Evolutionary conservation across 2,888 invertebrate genomes (phyloP).

Genomic region (Trachelus tabidus): DNA sequence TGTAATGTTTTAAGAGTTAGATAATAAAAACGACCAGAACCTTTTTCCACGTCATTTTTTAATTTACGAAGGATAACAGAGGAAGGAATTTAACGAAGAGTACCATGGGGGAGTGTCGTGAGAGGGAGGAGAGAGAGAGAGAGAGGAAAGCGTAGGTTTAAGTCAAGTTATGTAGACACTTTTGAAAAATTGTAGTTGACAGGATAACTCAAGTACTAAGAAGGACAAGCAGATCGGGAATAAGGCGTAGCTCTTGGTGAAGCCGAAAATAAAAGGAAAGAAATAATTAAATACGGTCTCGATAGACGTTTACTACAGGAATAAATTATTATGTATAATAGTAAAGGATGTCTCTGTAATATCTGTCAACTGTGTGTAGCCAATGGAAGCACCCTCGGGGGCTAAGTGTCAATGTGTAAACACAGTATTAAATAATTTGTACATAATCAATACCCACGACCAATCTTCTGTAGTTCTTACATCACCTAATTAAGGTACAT

Average conservation of each 20-base stretch:
- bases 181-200: background rate
- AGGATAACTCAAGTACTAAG: background rate
- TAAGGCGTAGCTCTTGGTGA: conserved; percentile 27
- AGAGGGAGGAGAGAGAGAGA: conserved; percentile 5
- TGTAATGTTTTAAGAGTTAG: conserved; percentile 63
- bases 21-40: conserved; percentile 61
- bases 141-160: conserved; percentile 11
- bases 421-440: conserved; percentile 58
- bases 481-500: conserved; percentile 6
- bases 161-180: background rate
- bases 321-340: conserved; percentile 24
- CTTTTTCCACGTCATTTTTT: conserved; percentile 57
- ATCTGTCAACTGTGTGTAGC: conserved; percentile 40
- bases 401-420: conserved; percentile 47
- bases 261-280: conserved; percentile 17
- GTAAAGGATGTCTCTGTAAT: conserved; percentile 41
- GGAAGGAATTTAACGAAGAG: conserved; percentile 20
- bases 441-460: conserved; percentile 43
- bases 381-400: conserved; percentile 29
- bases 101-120: conserved; percentile 13
- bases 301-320: conserved; percentile 4
- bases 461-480: conserved; percentile 40
- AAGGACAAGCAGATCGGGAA: conserved; percentile 9
- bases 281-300: background rate
- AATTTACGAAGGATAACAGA: conserved; percentile 36